Percentiles rank a stretch among this genome's conserved stretches.
Evolutionary conservation across 1,140 invertebrate genomes (phyloP).

Genomic region (Cyrtorhinus lividipennis): DNA sequence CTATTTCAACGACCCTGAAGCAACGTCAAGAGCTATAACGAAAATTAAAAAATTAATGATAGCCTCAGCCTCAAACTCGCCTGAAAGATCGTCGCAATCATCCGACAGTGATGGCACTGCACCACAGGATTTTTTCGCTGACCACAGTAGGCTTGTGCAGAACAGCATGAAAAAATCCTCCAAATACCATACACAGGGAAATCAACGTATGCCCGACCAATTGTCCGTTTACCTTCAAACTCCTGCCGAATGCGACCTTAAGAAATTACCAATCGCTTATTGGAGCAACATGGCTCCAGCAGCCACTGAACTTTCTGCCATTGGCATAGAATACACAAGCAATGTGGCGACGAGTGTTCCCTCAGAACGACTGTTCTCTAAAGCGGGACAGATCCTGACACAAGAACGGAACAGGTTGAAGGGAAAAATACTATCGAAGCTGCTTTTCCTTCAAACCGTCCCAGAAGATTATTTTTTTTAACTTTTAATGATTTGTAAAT

Average conservation of each 20-base stretch:
- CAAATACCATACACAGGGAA: not conserved
- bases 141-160: not conserved
- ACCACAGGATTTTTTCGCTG: not conserved
- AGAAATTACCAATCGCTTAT: not conserved
- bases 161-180: constrained; percentile 2
- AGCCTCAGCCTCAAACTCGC: not conserved
- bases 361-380: not conserved
- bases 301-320: not conserved
- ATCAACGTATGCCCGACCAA: not conserved
- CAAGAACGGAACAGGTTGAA: not conserved
- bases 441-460: not conserved
- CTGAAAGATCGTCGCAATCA: not conserved
- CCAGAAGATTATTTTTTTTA: not conserved
- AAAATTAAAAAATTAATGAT: not conserved
- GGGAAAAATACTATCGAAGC: not conserved
- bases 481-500: not conserved
- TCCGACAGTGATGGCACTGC: not conserved
- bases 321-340: not conserved
- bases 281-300: not conserved
- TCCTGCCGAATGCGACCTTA: not conserved
- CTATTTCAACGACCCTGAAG: not conserved
- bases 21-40: not conserved
- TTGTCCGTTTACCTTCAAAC: not conserved
- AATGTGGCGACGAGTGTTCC: not conserved
- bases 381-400: not conserved